These are phyloP conservation scores for Acrocephalus kingi DNA, from an alignment of 2,113 vertebrate genomes.

Conservation along the genomic window DNA sequence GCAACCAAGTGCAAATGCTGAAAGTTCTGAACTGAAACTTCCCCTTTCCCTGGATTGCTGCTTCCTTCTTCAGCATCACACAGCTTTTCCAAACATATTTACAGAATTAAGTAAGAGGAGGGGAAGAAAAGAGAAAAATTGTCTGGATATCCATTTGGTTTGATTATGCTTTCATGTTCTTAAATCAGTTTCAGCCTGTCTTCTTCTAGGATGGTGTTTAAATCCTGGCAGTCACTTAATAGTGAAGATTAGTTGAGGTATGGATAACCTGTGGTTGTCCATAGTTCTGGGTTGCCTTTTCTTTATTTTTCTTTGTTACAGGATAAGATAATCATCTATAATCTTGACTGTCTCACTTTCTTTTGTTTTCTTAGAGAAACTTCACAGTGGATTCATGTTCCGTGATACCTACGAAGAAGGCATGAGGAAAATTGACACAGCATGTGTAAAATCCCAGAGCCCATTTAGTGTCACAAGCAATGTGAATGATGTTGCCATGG, in stretches of 20 bases:
- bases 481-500: background rate
- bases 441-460: background rate
- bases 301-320: background rate
- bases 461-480: background rate
- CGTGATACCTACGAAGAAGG: background rate
- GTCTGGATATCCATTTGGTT: background rate
- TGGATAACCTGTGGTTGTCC: background rate
- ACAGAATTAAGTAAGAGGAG: background rate
- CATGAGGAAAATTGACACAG: background rate
- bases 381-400: background rate
- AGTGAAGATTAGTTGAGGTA: background rate
- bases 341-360: background rate
- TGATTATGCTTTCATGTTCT: background rate
- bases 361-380: background rate
- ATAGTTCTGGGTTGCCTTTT: background rate
- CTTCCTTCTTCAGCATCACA: background rate
- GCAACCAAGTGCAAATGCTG: background rate
- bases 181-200: background rate
- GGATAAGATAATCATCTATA: background rate
- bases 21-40: background rate
- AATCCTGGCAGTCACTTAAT: background rate
- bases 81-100: background rate
- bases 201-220: background rate
- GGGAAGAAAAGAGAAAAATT: accelerated
- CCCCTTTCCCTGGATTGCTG: background rate